Conservation (phyloP, 2,113 vertebrate genomes). For the Tetrao urogallus region DNA sequence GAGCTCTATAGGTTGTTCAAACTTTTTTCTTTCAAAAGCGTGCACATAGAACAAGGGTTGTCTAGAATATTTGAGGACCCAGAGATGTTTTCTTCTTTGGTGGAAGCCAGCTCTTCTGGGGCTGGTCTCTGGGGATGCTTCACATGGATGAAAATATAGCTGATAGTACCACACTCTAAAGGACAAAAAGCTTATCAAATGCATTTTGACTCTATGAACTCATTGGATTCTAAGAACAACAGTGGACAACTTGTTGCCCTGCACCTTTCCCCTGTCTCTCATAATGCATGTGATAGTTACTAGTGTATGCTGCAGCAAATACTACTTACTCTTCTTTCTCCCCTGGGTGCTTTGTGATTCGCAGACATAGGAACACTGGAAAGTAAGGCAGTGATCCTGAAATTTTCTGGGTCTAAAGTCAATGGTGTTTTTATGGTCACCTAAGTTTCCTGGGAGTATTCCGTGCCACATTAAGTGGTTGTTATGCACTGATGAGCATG, state of each 20-base stretch:
- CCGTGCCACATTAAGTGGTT: conserved; percentile 14
- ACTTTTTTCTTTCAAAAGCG: not conserved
- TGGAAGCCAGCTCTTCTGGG: not conserved
- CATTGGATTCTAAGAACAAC: not conserved
- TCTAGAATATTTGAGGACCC: not conserved
- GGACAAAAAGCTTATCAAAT: fast-evolving
- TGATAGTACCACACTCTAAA: fast-evolving
- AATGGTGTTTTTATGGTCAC: conserved; percentile 18
- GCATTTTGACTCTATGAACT: not conserved
- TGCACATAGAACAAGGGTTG: fast-evolving
- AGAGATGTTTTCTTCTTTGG: not conserved
- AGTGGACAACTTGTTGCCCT: not conserved
- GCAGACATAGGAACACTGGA: not conserved
- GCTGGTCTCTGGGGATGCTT: not conserved
- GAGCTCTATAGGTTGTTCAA: not conserved
- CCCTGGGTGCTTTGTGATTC: not conserved
- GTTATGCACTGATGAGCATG: conserved; percentile 6
- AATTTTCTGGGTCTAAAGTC: conserved; percentile 17
- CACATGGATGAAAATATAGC: not conserved
- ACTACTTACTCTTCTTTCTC: conserved; percentile 10
- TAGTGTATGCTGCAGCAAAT: not conserved
- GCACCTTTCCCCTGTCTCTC: not conserved
- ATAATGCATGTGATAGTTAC: not conserved
- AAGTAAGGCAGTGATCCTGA: conserved; percentile 24
- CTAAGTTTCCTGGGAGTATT: conserved; percentile 45